Evolutionary conservation across 2,888 invertebrate genomes (phyloP).

Genomic region (Andricus curvator): DNA sequence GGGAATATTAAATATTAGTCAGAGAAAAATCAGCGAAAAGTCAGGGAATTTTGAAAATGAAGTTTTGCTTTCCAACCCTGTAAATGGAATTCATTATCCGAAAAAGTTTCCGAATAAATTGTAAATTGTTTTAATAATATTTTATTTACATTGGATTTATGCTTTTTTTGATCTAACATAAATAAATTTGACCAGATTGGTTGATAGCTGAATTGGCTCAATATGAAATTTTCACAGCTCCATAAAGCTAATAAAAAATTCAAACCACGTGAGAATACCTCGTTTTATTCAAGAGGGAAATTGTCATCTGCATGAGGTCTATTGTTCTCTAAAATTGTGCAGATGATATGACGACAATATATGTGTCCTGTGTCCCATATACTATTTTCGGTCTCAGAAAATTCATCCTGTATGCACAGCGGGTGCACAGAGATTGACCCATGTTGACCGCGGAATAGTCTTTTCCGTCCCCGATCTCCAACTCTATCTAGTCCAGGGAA

Average conservation of each 20-base stretch:
- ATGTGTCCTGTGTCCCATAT: constrained; percentile 25
- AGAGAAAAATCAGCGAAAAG: no score
- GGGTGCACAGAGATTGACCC: constrained; percentile 19
- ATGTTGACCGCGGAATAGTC: constrained; percentile 29
- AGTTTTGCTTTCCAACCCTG: no score
- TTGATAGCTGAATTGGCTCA: not conserved
- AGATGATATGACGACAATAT: constrained; percentile 13
- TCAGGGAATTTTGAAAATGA: no score
- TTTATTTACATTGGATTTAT: not conserved
- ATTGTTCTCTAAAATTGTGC: constrained; percentile 3
- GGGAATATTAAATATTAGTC: no score
- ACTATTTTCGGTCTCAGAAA: constrained; percentile 23
- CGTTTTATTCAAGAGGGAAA: constrained; percentile 21
- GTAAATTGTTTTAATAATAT: not conserved
- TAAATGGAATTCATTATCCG: no score
- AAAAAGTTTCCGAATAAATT: not conserved
- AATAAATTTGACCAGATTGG: not conserved
- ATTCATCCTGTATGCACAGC: constrained; percentile 32
- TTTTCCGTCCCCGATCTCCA: constrained; percentile 6
- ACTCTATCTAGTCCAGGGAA: no score
- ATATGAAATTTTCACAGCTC: not conserved
- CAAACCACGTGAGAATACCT: constrained; percentile 10
- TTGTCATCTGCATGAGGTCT: constrained; percentile 2
- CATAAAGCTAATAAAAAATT: constrained; percentile 7
- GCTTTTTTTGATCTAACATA: not conserved